Percentiles rank a stretch among this genome's conserved stretches.
phyloP scores from a whole-genome alignment of 1,140 invertebrate species.

The Caenorhabditis tropicalis region DNA sequence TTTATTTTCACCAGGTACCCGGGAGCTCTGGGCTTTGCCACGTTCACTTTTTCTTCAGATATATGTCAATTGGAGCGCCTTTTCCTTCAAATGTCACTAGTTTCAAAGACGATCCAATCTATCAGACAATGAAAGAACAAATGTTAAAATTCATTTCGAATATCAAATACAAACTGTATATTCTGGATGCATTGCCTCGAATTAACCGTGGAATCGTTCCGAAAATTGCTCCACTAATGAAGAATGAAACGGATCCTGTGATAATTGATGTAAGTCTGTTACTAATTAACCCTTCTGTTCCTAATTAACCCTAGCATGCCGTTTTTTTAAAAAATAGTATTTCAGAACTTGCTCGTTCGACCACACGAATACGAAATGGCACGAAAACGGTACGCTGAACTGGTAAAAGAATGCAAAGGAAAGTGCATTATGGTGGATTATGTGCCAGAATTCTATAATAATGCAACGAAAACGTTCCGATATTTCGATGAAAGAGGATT shows the following conservation, averaged over 20 bases:
- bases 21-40: neutral
- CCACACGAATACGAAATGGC: neutral
- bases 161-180: slow-evolving; percentile 32
- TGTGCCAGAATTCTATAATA: too few species aligned
- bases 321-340: too few species aligned
- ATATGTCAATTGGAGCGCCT: neutral
- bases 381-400: too few species aligned
- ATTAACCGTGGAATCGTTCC: neutral
- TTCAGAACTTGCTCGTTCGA: neutral
- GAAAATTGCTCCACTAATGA: neutral
- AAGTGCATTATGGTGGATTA: too few species aligned
- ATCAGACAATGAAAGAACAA: neutral
- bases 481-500: too few species aligned
- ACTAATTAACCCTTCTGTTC: too few species aligned
- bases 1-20: neutral
- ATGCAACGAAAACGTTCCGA: too few species aligned
- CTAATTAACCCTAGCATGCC: too few species aligned
- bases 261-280: neutral
- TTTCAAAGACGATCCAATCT: neutral
- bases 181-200: neutral
- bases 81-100: neutral
- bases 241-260: neutral
- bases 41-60: neutral
- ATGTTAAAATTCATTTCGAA: neutral
- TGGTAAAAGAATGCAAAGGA: too few species aligned